Evolutionary conservation across 2,797 vertebrate species (phyloP).

Genomic region (Mastacembelus armatus): DNA sequence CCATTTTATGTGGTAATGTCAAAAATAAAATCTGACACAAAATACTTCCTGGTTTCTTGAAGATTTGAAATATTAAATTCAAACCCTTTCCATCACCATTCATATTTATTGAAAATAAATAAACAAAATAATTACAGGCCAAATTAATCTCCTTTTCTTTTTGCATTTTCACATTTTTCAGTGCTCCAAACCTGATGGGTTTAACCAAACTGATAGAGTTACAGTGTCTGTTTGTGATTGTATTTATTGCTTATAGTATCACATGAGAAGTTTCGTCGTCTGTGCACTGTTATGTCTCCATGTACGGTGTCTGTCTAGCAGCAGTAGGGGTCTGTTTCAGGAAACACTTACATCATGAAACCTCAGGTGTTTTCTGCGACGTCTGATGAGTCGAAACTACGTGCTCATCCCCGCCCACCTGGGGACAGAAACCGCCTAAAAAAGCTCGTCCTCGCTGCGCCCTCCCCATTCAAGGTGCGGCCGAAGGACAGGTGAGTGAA

Average conservation of each 20-base stretch:
- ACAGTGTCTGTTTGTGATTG: neutral
- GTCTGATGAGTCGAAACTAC: constrained; percentile 76
- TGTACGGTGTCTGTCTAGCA: neutral
- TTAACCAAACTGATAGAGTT: too few relatives aligned
- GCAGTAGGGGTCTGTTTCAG: neutral
- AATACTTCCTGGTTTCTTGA: too few relatives aligned
- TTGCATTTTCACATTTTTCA: too few relatives aligned
- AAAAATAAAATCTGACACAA: too few relatives aligned
- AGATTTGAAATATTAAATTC: too few relatives aligned
- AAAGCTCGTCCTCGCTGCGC: constrained; percentile 70
- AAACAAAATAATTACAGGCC: too few relatives aligned
- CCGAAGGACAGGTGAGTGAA: constrained; percentile 75
- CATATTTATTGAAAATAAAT: too few relatives aligned
- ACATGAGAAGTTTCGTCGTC: neutral
- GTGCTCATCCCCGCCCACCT: constrained; percentile 76
- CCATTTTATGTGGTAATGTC: too few relatives aligned
- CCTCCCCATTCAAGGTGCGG: constrained; percentile 75
- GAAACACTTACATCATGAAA: constrained; percentile 76
- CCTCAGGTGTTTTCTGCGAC: constrained; percentile 46
- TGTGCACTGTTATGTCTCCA: neutral
- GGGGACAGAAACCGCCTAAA: constrained; percentile 71
- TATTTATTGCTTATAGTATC: neutral
- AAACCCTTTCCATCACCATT: too few relatives aligned
- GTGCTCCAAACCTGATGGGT: too few relatives aligned
- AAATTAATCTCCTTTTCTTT: too few relatives aligned